These are phyloP conservation scores for Alligator sinensis DNA, from an alignment of 2,113 vertebrate species.

Conservation along the genomic window DNA sequence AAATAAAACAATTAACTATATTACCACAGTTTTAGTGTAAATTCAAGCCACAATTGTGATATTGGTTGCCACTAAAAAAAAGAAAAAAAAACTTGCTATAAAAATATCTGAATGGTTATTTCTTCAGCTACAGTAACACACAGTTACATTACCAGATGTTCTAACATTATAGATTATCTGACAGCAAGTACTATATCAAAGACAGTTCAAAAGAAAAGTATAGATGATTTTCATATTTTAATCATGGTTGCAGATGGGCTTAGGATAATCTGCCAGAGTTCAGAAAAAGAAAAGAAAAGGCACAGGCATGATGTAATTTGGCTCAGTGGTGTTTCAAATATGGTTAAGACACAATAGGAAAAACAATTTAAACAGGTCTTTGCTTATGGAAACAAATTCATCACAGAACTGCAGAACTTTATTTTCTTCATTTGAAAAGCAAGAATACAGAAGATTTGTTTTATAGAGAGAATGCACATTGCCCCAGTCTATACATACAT, in stretches of 20 bases:
- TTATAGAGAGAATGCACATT: neutral
- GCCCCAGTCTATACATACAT: too few species aligned
- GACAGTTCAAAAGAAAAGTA: constrained; percentile 61
- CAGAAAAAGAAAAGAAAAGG: constrained; percentile 57
- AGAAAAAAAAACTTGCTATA: constrained; percentile 7
- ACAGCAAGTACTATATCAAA: constrained; percentile 62
- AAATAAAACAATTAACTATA: constrained; percentile 58
- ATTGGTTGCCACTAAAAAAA: constrained; percentile 36
- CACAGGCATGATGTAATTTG: constrained; percentile 50
- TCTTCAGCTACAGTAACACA: constrained; percentile 47
- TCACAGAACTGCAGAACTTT: constrained; percentile 56
- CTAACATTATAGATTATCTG: constrained; percentile 54
- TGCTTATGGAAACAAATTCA: constrained; percentile 65
- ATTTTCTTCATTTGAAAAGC: neutral
- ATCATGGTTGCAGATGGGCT: constrained; percentile 42
- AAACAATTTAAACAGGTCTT: constrained; percentile 59
- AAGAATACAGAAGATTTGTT: neutral
- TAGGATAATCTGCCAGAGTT: constrained; percentile 58
- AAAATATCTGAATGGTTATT: constrained; percentile 47
- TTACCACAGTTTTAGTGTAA: constrained; percentile 51
- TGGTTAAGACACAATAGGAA: constrained; percentile 44
- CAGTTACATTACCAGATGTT: constrained; percentile 63
- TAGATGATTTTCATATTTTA: constrained; percentile 66
- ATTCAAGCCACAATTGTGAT: constrained; percentile 56
- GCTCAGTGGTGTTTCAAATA: constrained; percentile 59